A percentile compares a stretch with the other conserved stretches of the same genome.
Evolutionary conservation across 1,140 invertebrate species (phyloP).

Genomic region (Orchesella cincta): DNA sequence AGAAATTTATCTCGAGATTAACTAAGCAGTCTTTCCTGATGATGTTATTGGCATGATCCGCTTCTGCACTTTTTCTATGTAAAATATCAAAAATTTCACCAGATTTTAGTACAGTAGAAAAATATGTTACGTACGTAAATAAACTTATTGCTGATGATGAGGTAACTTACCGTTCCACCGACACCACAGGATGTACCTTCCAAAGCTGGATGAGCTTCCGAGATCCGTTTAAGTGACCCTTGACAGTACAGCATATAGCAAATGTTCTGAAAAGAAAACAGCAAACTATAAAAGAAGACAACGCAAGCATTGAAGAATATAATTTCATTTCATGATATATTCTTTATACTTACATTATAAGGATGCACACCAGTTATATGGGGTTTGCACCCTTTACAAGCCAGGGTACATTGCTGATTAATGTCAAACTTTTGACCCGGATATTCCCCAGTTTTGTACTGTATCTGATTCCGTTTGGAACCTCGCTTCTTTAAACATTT

Average conservation of each 20-base stretch:
- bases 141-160: too few relatives aligned
- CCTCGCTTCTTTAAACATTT: not conserved
- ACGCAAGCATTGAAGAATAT: not conserved
- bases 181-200: not conserved
- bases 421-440: not conserved
- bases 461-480: not conserved
- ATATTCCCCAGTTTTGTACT: not conserved
- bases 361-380: not conserved
- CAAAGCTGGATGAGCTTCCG: not conserved
- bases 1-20: too few relatives aligned
- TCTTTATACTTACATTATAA: slow-evolving; percentile 4
- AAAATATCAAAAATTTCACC: not conserved
- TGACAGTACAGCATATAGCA: not conserved
- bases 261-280: not conserved
- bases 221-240: not conserved
- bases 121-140: too few relatives aligned
- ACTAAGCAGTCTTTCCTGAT: too few relatives aligned
- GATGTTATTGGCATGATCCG: slow-evolving; percentile 11
- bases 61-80: slow-evolving; percentile 5
- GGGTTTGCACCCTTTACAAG: not conserved
- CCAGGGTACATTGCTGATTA: not conserved
- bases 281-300: not conserved
- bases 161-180: not conserved
- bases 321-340: slow-evolving; percentile 2
- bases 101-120: not conserved